Base-by-base conservation (phyloP, 2,113 vertebrate species). In the Monopterus albus region DNA sequence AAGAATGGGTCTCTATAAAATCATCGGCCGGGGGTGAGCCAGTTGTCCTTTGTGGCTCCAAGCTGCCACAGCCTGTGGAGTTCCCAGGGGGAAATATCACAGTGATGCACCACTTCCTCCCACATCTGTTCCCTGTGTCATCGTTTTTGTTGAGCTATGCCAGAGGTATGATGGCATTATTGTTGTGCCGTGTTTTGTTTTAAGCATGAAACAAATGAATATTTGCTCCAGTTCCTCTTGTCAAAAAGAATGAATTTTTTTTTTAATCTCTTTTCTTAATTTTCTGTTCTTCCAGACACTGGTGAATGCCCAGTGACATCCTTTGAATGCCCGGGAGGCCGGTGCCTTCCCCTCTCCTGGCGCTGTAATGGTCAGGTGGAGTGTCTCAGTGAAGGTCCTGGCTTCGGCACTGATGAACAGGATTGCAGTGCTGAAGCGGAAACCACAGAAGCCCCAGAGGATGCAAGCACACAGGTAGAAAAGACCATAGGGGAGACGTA, bases 321-420 rank as follows among this genome's bases (percentile, higher is more conserved):
- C 49, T 86, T 92, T 57, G 51, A 87, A 66, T 94, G 93, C 58
- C 73, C 52, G 6, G 81, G 80, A 1, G 91, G 93, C 0, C 91
- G 86, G 3, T 94, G 94, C 52, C 77, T 96, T 20, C 94, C 94
- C 1, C 51, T 67, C 0, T 78, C 89, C 7, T 94, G 94, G 91
- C 94, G 87, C 75, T 96, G 95, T 17, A 94, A 96, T 0, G 94
- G 94, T 1, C 72, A 84, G 2, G 91, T 92, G 20, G 93, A 94
- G 78, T 96, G 95, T 77, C 88, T 94, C 0, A 85, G 88, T 1
- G 86, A 91, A 55, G 93, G 91, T 0, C 81, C 87, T 11, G 88
- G 89, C n/a, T 45, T 81, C 1, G 93, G 91, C 39, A 88, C 79
- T 0, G 93, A 94, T 0, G 92, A 94, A 49, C 79, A 79, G 10